These are phyloP conservation scores for Oncopeltus fasciatus DNA, from an alignment of 1,140 invertebrate genomes.

Conservation along the genomic window DNA sequence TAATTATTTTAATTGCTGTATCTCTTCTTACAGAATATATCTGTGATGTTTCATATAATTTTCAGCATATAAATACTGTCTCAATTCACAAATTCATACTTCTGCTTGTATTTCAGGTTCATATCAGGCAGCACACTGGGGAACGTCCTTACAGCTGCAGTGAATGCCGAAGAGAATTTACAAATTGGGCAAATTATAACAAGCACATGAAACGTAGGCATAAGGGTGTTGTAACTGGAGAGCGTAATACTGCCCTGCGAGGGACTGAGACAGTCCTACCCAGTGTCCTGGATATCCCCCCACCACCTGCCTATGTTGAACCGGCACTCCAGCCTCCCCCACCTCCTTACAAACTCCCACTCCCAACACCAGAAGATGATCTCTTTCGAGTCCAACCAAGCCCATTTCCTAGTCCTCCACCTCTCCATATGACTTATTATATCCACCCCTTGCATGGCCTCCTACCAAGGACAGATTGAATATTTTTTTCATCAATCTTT, in stretches of 20 bases:
- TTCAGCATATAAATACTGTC: too few species aligned
- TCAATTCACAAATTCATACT: too few species aligned
- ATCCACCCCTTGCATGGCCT: not conserved
- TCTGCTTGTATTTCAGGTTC: slow-evolving; percentile 31
- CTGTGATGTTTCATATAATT: too few species aligned
- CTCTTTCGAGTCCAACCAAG: not conserved
- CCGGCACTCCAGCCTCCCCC: not conserved
- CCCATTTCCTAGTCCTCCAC: not conserved
- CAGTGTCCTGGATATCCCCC: not conserved
- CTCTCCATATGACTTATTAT: not conserved
- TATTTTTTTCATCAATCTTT: not conserved
- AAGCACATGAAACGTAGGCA: slow-evolving; percentile 60
- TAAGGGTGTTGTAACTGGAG: slow-evolving; percentile 32
- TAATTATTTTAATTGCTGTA: too few species aligned
- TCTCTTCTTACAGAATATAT: too few species aligned
- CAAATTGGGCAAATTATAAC: slow-evolving; percentile 61
- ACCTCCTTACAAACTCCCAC: not conserved
- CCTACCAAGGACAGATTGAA: not conserved
- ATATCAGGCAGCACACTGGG: slow-evolving; percentile 45
- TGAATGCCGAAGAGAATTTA: slow-evolving; percentile 50
- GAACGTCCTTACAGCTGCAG: slow-evolving; percentile 41
- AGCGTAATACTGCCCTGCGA: not conserved
- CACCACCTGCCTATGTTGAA: not conserved
- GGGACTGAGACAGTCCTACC: not conserved
- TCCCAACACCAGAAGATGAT: not conserved